Evolutionary conservation across 2,888 invertebrate species (phyloP).

Genomic region (Lepidocyrtoides sp.): DNA sequence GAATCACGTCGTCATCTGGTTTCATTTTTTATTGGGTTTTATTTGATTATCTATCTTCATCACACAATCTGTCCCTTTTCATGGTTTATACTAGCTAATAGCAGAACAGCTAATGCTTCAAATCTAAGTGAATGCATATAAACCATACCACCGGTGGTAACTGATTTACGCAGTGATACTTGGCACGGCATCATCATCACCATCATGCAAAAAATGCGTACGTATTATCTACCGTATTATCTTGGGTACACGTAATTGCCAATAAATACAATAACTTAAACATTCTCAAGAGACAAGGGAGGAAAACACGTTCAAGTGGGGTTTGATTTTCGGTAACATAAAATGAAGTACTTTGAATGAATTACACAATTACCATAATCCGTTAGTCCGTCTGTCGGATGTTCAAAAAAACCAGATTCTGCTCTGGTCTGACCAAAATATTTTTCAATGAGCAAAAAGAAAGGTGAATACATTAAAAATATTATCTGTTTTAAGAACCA

Average conservation of each 20-base stretch:
- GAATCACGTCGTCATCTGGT: conserved; percentile 59
- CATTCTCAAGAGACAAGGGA: no score
- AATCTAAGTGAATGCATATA: neutral
- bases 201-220: neutral
- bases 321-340: conserved; percentile 67
- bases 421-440: conserved; percentile 27
- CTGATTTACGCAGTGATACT: no score
- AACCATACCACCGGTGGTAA: no score
- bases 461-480: neutral
- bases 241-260: conserved; percentile 23
- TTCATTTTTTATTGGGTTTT: conserved; percentile 26
- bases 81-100: conserved; percentile 23
- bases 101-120: neutral
- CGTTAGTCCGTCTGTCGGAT: conserved; percentile 63
- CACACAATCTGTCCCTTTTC: conserved; percentile 3
- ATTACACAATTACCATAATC: conserved; percentile 61
- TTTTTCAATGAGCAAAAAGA: conserved; percentile 38
- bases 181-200: no score
- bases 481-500: neutral
- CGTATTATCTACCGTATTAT: neutral
- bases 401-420: conserved; percentile 64
- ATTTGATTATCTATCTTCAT: no score
- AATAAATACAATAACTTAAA: conserved; percentile 47
- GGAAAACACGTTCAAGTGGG: conserved; percentile 59
- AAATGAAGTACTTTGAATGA: conserved; percentile 46